Conservation (phyloP, 1,140 invertebrate genomes). For the Macrotrachela quadricornifera region DNA sequence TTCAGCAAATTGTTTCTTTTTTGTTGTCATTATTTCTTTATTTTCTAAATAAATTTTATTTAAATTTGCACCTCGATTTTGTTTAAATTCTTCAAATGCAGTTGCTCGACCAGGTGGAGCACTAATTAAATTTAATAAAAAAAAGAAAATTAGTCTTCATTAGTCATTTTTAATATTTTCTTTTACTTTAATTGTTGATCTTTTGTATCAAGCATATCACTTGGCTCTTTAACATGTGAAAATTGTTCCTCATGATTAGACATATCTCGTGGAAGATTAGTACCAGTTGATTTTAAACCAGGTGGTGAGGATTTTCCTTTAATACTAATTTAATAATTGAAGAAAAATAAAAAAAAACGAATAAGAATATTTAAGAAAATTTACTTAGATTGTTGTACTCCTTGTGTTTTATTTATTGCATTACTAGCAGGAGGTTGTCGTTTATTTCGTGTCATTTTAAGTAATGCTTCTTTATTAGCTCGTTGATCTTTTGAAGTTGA, state of each 20-base stretch:
- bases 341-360: no score
- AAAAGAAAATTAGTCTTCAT: neutral
- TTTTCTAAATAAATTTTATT: slow-evolving; percentile 28
- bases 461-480: neutral
- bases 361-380: no score
- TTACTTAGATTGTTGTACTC: neutral
- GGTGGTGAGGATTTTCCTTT: no score
- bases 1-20: slow-evolving; percentile 27
- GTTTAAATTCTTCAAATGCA: slow-evolving; percentile 31
- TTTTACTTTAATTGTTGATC: neutral
- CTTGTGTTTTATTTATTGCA: neutral
- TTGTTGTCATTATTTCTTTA: slow-evolving; percentile 21
- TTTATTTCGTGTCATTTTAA: slow-evolving; percentile 3
- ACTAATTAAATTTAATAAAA: slow-evolving; percentile 10
- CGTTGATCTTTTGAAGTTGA: slow-evolving; percentile 14
- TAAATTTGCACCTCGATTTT: slow-evolving; percentile 24
- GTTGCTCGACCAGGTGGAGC: slow-evolving; percentile 22
- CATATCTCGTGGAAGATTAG: neutral
- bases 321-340: no score
- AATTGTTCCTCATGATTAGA: neutral
- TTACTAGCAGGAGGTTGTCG: neutral
- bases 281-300: neutral
- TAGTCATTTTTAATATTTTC: neutral
- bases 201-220: neutral
- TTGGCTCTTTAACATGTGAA: no score